These are phyloP conservation scores for Caradrina kadenii DNA, from an alignment of 2,888 invertebrate genomes.

Conservation along the genomic window DNA sequence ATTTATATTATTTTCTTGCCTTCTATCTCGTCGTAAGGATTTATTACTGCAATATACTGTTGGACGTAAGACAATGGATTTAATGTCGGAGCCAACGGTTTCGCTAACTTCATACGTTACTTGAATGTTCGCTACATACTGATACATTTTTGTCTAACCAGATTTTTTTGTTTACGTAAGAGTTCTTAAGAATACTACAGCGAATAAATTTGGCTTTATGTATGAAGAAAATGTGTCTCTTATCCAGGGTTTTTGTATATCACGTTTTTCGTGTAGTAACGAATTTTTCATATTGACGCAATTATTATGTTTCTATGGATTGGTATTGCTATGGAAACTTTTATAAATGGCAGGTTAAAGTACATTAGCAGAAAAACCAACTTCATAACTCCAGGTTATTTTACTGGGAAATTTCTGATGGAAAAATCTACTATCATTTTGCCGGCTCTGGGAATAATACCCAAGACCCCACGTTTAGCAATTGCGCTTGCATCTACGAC, in stretches of 20 bases:
- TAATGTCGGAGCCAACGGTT: slow-evolving; percentile 71
- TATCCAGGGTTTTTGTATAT: background rate
- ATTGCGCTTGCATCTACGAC: background rate
- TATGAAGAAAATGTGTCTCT: slow-evolving; percentile 6
- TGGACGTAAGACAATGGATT: slow-evolving; percentile 67
- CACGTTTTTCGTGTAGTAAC: background rate
- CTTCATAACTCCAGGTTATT: too few species aligned
- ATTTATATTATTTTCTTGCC: slow-evolving; percentile 78
- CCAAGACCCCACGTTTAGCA: too few species aligned
- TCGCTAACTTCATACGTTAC: slow-evolving; percentile 65
- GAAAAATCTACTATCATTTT: too few species aligned
- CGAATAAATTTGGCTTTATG: background rate
- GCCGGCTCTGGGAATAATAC: too few species aligned
- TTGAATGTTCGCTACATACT: slow-evolving; percentile 51
- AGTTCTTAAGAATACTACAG: slow-evolving; percentile 5
- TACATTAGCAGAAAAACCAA: too few species aligned
- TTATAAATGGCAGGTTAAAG: background rate
- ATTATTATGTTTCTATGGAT: background rate
- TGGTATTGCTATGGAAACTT: background rate
- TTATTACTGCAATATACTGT: slow-evolving; percentile 82
- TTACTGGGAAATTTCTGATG: too few species aligned
- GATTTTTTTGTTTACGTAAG: slow-evolving; percentile 18
- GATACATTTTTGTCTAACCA: slow-evolving; percentile 38
- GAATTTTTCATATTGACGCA: background rate
- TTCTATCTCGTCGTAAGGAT: slow-evolving; percentile 75